A percentile compares a stretch with the other conserved stretches of the same genome.
Conservation (phyloP, 2,113 vertebrate genomes). For the Cranoglanis bouderius region DNA sequence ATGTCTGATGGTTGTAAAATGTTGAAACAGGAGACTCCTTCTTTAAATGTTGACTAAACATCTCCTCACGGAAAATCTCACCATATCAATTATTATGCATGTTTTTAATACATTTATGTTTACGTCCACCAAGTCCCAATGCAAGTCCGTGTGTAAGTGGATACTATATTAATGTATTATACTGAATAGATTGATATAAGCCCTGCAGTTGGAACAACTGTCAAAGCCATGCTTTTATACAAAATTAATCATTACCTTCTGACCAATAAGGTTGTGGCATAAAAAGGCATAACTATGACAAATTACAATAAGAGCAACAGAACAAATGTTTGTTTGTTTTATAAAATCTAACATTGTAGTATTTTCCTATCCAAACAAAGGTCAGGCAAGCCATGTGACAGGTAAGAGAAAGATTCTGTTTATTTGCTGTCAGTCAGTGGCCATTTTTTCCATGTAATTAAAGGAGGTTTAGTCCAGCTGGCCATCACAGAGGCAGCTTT, state of each 20-base stretch:
- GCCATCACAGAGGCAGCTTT: constrained; percentile 71
- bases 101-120: not conserved
- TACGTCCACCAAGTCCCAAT: not conserved
- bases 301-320: constrained; percentile 4
- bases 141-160: not conserved
- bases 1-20: not conserved
- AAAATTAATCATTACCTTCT: not conserved
- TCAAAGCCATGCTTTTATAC: not conserved
- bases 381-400: constrained; percentile 68
- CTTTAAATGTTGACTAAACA: not conserved
- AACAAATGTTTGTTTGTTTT: not conserved
- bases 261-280: not conserved
- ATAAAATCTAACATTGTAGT: not conserved
- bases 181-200: not conserved
- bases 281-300: not conserved
- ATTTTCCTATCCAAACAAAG: constrained; percentile 60
- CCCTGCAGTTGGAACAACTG: not conserved
- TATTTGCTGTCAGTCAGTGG: constrained; percentile 68
- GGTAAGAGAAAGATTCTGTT: constrained; percentile 74
- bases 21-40: not conserved
- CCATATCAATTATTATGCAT: not conserved
- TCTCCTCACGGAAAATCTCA: not conserved
- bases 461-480: constrained; percentile 64
- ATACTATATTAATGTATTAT: not conserved
- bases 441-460: constrained; percentile 65